phyloP scores from a whole-genome alignment of 35 echinoderm and acorn worm genomes.

The Holothuria glaberrima region DNA sequence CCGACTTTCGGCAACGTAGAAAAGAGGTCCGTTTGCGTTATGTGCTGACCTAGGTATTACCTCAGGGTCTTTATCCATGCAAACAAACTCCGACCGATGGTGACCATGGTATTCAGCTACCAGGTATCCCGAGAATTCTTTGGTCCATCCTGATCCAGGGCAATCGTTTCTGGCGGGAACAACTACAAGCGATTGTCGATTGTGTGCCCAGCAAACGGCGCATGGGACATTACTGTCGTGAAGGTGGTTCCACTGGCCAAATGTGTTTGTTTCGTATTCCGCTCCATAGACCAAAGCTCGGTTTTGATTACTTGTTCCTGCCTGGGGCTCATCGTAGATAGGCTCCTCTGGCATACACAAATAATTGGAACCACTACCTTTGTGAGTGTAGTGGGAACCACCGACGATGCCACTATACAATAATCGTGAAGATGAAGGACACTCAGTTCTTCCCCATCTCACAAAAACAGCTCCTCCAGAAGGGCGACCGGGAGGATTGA shows the following conservation, averaged over 20 bases:
- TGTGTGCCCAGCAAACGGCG: conserved; percentile 54
- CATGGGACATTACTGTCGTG: conserved; percentile 65
- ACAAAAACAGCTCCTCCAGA: conserved; percentile 31
- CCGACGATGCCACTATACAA: conserved; percentile 51
- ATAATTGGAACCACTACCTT: conserved; percentile 70
- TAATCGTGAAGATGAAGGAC: conserved; percentile 24
- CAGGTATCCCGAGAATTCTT: conserved; percentile 50
- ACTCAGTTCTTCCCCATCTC: conserved; percentile 52
- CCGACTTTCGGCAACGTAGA: conserved; percentile 46
- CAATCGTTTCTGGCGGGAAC: conserved; percentile 51
- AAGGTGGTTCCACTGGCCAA: not conserved
- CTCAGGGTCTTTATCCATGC: conserved; percentile 36
- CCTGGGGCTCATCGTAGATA: conserved; percentile 61
- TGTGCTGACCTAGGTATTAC: not conserved
- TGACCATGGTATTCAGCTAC: not conserved
- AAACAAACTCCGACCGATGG: conserved; percentile 40
- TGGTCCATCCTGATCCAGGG: conserved; percentile 49
- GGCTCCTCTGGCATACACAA: conserved; percentile 63
- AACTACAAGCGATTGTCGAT: conserved; percentile 49
- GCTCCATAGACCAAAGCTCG: conserved; percentile 67
- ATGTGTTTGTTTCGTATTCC: conserved; percentile 58
- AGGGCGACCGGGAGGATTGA: not conserved
- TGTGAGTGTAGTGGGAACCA: conserved; percentile 60
- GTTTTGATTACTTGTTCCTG: conserved; percentile 24
- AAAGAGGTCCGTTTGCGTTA: conserved; percentile 23